A percentile compares a stretch with the other conserved stretches of the same genome.
These are phyloP conservation scores for Ephydatia muelleri DNA, from an alignment of 37 sponge, comb jelly and placozoan genomes.

Conservation along the genomic window DNA sequence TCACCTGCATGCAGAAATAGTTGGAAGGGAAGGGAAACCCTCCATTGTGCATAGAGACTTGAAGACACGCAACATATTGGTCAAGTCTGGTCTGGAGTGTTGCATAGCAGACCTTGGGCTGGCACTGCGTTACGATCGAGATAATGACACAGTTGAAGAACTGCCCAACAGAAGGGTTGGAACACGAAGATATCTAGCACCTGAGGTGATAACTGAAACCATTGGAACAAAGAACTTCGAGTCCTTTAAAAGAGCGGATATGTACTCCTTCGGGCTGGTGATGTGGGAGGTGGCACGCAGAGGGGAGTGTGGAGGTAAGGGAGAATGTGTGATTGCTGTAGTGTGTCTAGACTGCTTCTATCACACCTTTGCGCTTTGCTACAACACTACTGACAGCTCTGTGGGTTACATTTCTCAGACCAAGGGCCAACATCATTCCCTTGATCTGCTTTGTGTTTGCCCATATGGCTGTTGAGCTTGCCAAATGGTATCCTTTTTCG, in stretches of 20 bases:
- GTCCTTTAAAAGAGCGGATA: too few relatives aligned
- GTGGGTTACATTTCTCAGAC: too few relatives aligned
- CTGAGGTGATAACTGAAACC: constrained; percentile 89
- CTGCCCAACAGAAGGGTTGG: constrained; percentile 73
- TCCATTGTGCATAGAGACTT: constrained; percentile 94
- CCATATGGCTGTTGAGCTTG: too few relatives aligned
- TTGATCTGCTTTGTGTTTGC: too few relatives aligned
- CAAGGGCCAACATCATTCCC: too few relatives aligned
- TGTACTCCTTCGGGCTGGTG: constrained; percentile 23
- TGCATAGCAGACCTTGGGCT: constrained; percentile 94
- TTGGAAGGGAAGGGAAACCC: constrained; percentile 66
- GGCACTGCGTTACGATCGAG: constrained; percentile 37
- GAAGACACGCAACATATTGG: constrained; percentile 94
- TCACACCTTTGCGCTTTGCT: too few relatives aligned
- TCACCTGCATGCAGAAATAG: constrained; percentile 75
- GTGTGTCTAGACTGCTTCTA: too few relatives aligned
- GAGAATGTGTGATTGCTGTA: too few relatives aligned
- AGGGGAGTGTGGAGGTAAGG: constrained; percentile 61
- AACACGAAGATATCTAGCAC: constrained; percentile 93
- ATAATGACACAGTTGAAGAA: constrained; percentile 47
- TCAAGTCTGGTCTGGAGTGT: constrained; percentile 74
- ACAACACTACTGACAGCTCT: too few relatives aligned
- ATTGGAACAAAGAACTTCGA: constrained; percentile 78
- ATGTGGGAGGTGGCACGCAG: constrained; percentile 92
- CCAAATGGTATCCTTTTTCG: too few relatives aligned